Conservation (phyloP, 2,888 invertebrate species). For the Sisyra terminalis region DNA sequence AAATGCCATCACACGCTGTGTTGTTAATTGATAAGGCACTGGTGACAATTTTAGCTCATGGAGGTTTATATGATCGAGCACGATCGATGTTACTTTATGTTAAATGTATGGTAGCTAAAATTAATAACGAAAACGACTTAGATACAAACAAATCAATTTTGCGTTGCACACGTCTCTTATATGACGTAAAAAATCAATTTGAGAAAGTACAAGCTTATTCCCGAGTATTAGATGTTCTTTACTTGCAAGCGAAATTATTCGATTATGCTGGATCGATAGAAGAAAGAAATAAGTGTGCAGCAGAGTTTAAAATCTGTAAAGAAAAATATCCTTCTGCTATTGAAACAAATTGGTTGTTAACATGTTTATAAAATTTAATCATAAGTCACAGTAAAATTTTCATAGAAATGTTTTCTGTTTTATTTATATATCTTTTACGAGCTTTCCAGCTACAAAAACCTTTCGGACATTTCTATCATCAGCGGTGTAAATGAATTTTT, state of each 20-base stretch:
- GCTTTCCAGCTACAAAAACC: slow-evolving; percentile 58
- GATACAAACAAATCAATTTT: slow-evolving; percentile 33
- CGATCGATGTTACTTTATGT: slow-evolving; percentile 59
- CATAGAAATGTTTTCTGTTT: too few relatives aligned
- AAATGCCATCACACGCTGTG: slow-evolving; percentile 60
- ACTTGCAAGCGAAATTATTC: slow-evolving; percentile 56
- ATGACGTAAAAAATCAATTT: slow-evolving; percentile 51
- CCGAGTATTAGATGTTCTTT: slow-evolving; percentile 55
- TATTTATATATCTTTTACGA: slow-evolving; percentile 28
- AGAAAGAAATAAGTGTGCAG: slow-evolving; percentile 67
- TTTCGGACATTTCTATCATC: slow-evolving; percentile 67
- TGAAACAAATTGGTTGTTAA: too few relatives aligned
- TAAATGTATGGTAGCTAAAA: slow-evolving; percentile 58
- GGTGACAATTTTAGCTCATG: slow-evolving; percentile 59
- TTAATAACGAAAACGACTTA: slow-evolving; percentile 20
- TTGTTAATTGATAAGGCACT: slow-evolving; percentile 51
- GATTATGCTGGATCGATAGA: slow-evolving; percentile 52
- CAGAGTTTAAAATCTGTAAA: slow-evolving; percentile 63
- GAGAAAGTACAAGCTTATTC: slow-evolving; percentile 59
- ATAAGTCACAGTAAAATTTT: too few relatives aligned
- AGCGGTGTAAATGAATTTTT: slow-evolving; percentile 62
- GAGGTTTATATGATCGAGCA: slow-evolving; percentile 65
- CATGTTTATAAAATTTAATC: too few relatives aligned
- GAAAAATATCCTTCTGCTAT: slow-evolving; percentile 37
- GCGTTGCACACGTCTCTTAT: slow-evolving; percentile 41